These are phyloP conservation scores for Lordiphosa fenestrarum DNA, from an alignment of 2,888 invertebrate species.

Conservation along the genomic window DNA sequence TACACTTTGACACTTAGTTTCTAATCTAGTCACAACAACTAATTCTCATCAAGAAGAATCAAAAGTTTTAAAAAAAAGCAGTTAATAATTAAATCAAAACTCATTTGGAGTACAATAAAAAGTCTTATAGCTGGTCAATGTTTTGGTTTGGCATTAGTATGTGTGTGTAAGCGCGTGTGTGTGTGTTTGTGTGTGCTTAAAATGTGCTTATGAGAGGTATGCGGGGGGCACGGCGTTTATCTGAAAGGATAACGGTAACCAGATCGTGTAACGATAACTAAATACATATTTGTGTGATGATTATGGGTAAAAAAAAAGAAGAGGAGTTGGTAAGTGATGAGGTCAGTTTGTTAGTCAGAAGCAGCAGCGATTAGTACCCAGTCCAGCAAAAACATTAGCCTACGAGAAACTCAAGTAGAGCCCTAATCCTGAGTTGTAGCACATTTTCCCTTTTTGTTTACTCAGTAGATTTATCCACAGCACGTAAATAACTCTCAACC, in stretches of 20 bases:
- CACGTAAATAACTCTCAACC: too few relatives aligned
- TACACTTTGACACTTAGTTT: too few relatives aligned
- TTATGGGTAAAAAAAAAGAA: too few relatives aligned
- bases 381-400: too few relatives aligned
- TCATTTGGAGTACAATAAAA: too few relatives aligned
- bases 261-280: slow-evolving; percentile 43
- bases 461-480: too few relatives aligned
- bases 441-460: too few relatives aligned
- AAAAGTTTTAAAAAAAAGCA: background rate
- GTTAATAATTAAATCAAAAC: slow-evolving; percentile 1
- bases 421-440: too few relatives aligned
- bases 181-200: slow-evolving; percentile 13
- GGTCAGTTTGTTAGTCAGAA: slow-evolving; percentile 1
- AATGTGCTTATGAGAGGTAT: slow-evolving; percentile 59
- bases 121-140: slow-evolving; percentile 51
- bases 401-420: too few relatives aligned
- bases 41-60: slow-evolving; percentile 10
- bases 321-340: too few relatives aligned
- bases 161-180: slow-evolving; percentile 4
- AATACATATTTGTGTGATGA: slow-evolving; percentile 4
- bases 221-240: slow-evolving; percentile 69
- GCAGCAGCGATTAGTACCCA: too few relatives aligned
- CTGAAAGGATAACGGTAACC: slow-evolving; percentile 69
- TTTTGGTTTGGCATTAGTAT: slow-evolving; percentile 56
- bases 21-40: too few relatives aligned